These are phyloP conservation scores for Caenorhabditis sinica DNA, from an alignment of 2,888 invertebrate species.

Conservation along the genomic window DNA sequence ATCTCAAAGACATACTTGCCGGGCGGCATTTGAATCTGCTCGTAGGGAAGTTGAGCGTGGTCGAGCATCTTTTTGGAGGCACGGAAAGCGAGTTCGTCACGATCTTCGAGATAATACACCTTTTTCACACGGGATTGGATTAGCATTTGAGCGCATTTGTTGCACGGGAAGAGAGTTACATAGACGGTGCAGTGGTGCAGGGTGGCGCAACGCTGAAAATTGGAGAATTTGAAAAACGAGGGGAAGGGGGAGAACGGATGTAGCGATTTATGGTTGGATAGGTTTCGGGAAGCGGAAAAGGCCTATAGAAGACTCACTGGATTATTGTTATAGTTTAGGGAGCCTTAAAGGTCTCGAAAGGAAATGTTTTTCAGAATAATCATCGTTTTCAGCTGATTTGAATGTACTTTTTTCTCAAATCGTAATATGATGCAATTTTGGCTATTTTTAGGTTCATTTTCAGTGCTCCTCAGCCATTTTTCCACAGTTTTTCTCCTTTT, in stretches of 20 bases:
- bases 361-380: too few species aligned
- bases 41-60: slow-evolving; percentile 49
- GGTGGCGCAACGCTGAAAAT: slow-evolving; percentile 85
- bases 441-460: too few species aligned
- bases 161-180: slow-evolving; percentile 95
- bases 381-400: too few species aligned
- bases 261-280: too few species aligned
- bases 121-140: slow-evolving; percentile 66
- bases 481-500: too few species aligned
- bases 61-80: slow-evolving; percentile 67
- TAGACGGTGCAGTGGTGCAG: slow-evolving; percentile 89
- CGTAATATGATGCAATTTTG: too few species aligned
- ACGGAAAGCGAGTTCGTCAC: slow-evolving; percentile 54
- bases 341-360: too few species aligned
- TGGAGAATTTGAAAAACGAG: not conserved
- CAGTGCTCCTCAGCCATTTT: too few species aligned
- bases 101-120: slow-evolving; percentile 65
- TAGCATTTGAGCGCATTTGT: slow-evolving; percentile 94
- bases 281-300: not conserved
- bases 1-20: slow-evolving; percentile 27
- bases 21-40: slow-evolving; percentile 39
- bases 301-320: too few species aligned
- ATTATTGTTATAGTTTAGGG: too few species aligned
- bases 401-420: too few species aligned
- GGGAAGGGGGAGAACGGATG: too few species aligned